Conservation (phyloP, 2,113 vertebrate species). For the Prunella himalayana region DNA sequence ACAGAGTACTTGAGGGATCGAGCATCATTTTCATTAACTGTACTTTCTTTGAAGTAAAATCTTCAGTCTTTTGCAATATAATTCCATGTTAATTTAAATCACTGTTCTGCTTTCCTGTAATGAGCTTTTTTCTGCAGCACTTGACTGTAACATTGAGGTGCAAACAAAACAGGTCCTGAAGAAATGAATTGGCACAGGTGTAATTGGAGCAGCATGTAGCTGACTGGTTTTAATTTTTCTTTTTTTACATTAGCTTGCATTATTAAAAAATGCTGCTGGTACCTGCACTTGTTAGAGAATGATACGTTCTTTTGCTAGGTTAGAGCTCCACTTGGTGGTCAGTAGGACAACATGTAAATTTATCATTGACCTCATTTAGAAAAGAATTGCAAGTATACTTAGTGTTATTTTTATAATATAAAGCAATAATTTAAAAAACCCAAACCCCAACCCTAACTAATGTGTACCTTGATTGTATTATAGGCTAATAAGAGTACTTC, state of each 20-base stretch:
- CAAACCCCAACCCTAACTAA: neutral
- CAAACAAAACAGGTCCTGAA: neutral
- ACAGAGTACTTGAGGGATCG: neutral
- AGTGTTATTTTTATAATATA: neutral
- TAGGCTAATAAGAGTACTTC: neutral
- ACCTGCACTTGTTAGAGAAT: neutral
- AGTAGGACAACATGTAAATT: neutral
- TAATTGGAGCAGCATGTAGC: neutral
- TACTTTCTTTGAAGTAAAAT: conserved; percentile 62
- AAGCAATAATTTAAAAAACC: fast-evolving
- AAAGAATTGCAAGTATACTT: neutral
- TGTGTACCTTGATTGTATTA: neutral
- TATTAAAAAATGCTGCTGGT: neutral
- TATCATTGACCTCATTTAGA: neutral
- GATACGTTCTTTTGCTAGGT: conserved; percentile 39
- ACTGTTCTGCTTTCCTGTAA: neutral
- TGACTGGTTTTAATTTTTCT: fast-evolving
- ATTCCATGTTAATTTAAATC: conserved; percentile 23
- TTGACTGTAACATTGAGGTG: conserved; percentile 15
- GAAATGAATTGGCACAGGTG: neutral
- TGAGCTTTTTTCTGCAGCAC: neutral
- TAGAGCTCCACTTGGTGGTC: conserved; percentile 72
- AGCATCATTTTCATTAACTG: conserved; percentile 52
- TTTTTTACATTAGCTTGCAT: neutral
- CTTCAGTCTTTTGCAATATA: neutral